Base-by-base conservation (phyloP, 1,140 invertebrate genomes). In the Pectinophora gossypiella region DNA sequence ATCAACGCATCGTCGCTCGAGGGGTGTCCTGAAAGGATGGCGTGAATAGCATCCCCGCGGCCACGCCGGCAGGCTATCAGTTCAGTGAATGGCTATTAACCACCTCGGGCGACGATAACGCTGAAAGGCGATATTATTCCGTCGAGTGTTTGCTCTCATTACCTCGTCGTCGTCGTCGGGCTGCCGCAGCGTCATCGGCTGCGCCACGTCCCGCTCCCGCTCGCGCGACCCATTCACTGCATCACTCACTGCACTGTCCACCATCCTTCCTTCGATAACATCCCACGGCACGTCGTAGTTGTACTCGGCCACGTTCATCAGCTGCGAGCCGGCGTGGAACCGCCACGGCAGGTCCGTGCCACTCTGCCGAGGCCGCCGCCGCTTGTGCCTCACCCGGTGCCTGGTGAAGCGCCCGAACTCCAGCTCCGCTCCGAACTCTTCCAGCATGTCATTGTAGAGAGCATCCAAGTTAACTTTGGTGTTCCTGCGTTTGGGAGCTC, bases 381-480 rank as follows among this genome's bases (percentile, higher is more conserved):
- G 52, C 75, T 87, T 87, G 48, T 87, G 84, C 48, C 84, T 55
- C 42, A 87, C 84, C 68, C 74, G 74, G 43, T 87, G 84, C 44
- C 79, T 72, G 10, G 81, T 76, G 49, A 77, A 82, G 38, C 81
- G 64, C 19, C 67, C 64, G 45, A 61, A 60, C n/a, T 71, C 75
- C n/a, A 61, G 58, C 16, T 62, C 63, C n/a, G 72, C 73, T n/a
- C 74, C 76, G 15, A 67, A 69, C 43, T 87, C 83, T 43, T 85
- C 72, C 59, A 87, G 71, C 83, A 87, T 86, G 12, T 77, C 81
- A 35, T 80, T 68, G 56, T 85, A 78, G 3, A 87, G 64, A 7
- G 71, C 68, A 22, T 76, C 70, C 57, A 84, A 70, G 56, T 82
- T 73, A 38, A 87, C 83, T 72, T 75, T 72, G 83, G 32, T 72